A percentile compares a stretch with the other conserved stretches of the same genome.
Evolutionary conservation across 2,888 invertebrate genomes (phyloP).

Genomic region (Tricholauxania praeusta): DNA sequence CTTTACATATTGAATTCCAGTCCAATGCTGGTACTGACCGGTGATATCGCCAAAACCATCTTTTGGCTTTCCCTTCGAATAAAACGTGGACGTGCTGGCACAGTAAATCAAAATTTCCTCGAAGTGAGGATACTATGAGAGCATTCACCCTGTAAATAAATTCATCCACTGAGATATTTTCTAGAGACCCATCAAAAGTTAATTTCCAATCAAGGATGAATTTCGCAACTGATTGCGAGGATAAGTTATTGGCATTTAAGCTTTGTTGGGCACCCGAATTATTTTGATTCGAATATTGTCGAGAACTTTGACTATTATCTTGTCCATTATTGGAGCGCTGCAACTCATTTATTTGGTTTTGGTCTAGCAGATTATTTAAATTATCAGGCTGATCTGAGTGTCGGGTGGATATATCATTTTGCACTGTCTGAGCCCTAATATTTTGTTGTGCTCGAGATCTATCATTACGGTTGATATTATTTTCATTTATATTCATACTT

Average conservation of each 20-base stretch:
- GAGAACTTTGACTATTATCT: not conserved
- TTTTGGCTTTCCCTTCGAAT: slow-evolving; percentile 6
- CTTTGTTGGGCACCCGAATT: not conserved
- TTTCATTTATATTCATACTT: not conserved
- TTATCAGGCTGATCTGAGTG: no score
- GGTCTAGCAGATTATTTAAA: not conserved
- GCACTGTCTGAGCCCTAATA: no score
- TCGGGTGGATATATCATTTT: no score
- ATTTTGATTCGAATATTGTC: not conserved
- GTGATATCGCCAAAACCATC: slow-evolving; percentile 32
- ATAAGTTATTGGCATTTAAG: no score
- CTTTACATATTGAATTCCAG: not conserved
- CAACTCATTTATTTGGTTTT: not conserved
- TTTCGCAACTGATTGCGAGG: no score
- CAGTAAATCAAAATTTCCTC: slow-evolving; percentile 13
- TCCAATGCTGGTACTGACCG: not conserved
- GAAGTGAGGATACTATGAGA: not conserved
- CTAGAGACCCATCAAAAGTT: slow-evolving; percentile 6
- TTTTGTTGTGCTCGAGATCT: no score
- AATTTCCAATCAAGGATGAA: not conserved
- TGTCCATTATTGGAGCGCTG: not conserved
- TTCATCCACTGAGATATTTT: slow-evolving; percentile 14
- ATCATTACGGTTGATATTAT: not conserved
- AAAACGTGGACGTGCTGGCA: slow-evolving; percentile 10
- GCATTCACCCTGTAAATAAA: slow-evolving; percentile 15